phyloP scores from a whole-genome alignment of 1,140 invertebrate genomes.

The Acromyrmex heyeri region DNA sequence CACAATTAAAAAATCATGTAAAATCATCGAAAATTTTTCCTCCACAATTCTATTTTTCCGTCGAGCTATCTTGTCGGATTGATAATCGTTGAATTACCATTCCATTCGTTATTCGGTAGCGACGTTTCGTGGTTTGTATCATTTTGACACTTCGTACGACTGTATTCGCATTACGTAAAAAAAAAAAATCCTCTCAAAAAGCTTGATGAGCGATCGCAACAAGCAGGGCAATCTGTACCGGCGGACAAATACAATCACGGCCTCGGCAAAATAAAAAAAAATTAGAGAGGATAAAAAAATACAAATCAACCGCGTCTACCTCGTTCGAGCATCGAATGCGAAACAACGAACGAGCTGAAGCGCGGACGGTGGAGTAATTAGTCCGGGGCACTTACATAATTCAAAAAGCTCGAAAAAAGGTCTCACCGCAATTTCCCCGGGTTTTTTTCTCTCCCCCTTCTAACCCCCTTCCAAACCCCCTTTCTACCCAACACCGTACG shows the following conservation, averaged over 20 bases:
- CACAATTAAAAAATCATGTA: neutral
- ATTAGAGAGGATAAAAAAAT: slow-evolving; percentile 19
- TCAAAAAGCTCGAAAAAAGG: slow-evolving; percentile 63
- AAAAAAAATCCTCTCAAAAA: slow-evolving; percentile 26
- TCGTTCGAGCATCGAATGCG: slow-evolving; percentile 60
- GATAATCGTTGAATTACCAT: slow-evolving; percentile 1
- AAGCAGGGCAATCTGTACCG: slow-evolving; percentile 54
- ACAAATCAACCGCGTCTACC: slow-evolving; percentile 58
- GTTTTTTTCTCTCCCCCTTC: neutral
- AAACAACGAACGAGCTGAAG: slow-evolving; percentile 61
- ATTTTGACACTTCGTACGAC: neutral
- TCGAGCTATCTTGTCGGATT: neutral
- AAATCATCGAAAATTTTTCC: neutral
- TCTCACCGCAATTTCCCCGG: slow-evolving; percentile 56
- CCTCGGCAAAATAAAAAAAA: slow-evolving; percentile 28
- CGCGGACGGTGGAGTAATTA: slow-evolving; percentile 59
- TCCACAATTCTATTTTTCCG: neutral
- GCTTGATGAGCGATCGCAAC: slow-evolving; percentile 51
- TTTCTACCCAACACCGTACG: slow-evolving; percentile 13
- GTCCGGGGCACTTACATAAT: slow-evolving; percentile 61
- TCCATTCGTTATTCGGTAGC: neutral
- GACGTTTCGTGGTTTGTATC: neutral
- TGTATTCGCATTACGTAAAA: slow-evolving; percentile 44
- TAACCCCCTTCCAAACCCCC: too few species aligned
- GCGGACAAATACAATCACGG: slow-evolving; percentile 57